Conservation (phyloP, 2,113 vertebrate species). For the Todiramphus chloris region DNA sequence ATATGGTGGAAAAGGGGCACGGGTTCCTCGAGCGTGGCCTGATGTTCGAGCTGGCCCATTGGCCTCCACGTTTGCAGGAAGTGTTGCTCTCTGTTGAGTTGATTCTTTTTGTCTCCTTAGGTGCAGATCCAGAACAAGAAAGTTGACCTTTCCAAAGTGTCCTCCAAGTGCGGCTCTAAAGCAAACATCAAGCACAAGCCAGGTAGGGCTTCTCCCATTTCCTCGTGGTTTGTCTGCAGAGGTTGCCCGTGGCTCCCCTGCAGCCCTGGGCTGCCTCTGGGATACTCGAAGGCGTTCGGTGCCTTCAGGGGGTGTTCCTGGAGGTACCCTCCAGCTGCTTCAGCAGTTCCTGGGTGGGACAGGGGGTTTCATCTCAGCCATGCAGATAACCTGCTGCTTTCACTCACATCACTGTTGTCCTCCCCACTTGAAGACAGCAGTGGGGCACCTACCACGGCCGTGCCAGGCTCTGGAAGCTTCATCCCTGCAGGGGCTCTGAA, state of each 20-base stretch:
- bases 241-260: rapidly evolving
- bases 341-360: not conserved
- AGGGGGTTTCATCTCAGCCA: not conserved
- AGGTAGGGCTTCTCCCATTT: slow-evolving; percentile 69
- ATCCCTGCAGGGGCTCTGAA: not conserved
- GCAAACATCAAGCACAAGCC: slow-evolving; percentile 93
- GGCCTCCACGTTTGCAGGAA: not conserved
- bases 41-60: rapidly evolving
- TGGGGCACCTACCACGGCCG: rapidly evolving
- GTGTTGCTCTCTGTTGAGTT: not conserved
- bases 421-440: not conserved
- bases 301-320: not conserved
- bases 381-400: not conserved
- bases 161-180: slow-evolving; percentile 95
- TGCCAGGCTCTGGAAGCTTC: not conserved
- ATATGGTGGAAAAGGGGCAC: not conserved
- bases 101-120: slow-evolving; percentile 63
- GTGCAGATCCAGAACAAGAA: slow-evolving; percentile 96
- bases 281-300: not conserved
- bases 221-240: not conserved
- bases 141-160: slow-evolving; percentile 92
- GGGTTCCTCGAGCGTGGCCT: rapidly evolving
- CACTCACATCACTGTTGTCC: not conserved
- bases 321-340: not conserved
- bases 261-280: not conserved